Conservation (phyloP, 2,113 vertebrate species). For the Chroicocephalus ridibundus region DNA sequence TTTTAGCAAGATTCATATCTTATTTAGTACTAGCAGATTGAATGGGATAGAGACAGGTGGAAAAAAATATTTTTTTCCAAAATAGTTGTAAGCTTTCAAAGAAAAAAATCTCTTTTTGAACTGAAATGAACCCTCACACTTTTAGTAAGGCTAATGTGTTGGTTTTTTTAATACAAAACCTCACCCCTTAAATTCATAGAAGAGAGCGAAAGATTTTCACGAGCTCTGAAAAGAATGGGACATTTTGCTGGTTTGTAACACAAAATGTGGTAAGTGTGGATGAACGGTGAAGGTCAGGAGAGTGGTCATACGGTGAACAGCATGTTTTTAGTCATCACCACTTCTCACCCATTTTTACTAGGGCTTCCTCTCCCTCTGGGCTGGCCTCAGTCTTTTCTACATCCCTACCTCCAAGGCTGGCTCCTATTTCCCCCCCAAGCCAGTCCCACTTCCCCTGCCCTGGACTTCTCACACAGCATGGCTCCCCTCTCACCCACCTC, state of each 20-base stretch:
- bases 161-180: neutral
- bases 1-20: neutral
- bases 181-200: neutral
- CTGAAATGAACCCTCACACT: neutral
- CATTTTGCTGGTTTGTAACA: neutral
- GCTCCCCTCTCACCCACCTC: neutral
- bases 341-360: neutral
- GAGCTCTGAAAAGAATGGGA: neutral
- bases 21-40: neutral
- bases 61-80: neutral
- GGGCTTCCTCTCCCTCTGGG: neutral
- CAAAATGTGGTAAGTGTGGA: neutral
- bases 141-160: neutral
- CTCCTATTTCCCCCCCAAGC: neutral
- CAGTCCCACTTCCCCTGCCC: neutral
- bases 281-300: neutral
- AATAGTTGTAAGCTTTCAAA: neutral
- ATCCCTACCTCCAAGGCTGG: neutral
- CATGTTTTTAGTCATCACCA: neutral
- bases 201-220: neutral
- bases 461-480: fast-evolving
- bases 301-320: neutral
- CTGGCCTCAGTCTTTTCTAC: neutral
- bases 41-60: neutral
- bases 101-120: neutral